These are phyloP conservation scores for Podarcis muralis DNA, from an alignment of 2,113 vertebrate genomes.

Conservation along the genomic window DNA sequence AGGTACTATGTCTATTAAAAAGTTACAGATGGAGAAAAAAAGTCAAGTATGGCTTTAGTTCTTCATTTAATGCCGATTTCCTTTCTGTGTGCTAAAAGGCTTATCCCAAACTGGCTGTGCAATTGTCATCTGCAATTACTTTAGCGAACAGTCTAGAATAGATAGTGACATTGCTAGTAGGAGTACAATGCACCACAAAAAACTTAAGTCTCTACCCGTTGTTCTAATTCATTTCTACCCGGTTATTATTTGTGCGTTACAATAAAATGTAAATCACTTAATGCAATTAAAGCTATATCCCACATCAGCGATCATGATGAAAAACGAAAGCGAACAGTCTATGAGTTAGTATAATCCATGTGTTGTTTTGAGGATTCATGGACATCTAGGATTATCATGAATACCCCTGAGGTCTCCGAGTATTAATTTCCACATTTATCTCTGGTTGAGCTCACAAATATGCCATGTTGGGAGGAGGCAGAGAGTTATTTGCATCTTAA, in stretches of 20 bases:
- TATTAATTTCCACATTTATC: background rate
- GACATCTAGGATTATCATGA: background rate
- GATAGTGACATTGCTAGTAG: slow-evolving; percentile 7
- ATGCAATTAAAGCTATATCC: slow-evolving; percentile 14
- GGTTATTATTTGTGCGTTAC: background rate
- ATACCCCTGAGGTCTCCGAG: background rate
- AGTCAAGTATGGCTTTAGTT: background rate
- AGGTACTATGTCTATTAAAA: background rate
- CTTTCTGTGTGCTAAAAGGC: background rate
- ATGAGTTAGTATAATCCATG: background rate
- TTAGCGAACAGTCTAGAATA: background rate
- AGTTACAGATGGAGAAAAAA: background rate
- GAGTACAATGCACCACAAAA: background rate
- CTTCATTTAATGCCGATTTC: background rate
- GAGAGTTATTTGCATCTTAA: background rate
- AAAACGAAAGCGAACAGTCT: background rate
- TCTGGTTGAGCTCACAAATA: background rate
- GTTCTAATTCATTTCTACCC: background rate
- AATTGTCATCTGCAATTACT: background rate
- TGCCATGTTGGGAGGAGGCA: background rate
- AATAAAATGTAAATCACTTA: background rate
- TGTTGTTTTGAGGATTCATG: background rate
- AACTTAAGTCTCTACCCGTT: background rate
- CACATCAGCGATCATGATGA: background rate
- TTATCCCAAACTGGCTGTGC: background rate